Percentiles rank a stretch among this genome's conserved stretches.
Evolutionary conservation across 2,888 invertebrate genomes (phyloP).

Genomic region (Caenorhabditis auriculariae): DNA sequence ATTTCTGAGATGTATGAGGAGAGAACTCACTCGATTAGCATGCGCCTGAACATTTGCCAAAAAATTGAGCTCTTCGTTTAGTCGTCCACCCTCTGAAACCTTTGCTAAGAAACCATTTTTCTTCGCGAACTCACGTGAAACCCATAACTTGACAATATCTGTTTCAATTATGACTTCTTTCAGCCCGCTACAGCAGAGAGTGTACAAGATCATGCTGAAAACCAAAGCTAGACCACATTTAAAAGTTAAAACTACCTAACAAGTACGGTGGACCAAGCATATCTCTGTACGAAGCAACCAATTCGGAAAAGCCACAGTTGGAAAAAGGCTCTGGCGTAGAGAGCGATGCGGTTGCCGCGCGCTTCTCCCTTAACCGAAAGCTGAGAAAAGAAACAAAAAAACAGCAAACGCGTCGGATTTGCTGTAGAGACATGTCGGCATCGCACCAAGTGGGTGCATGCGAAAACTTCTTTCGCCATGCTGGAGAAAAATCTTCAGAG

Average conservation of each 20-base stretch:
- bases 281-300: constrained; percentile 54
- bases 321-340: constrained; percentile 59
- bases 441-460: constrained; percentile 86
- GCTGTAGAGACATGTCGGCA: constrained; percentile 87
- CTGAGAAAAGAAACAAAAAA: background rate
- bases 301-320: constrained; percentile 50
- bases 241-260: constrained; percentile 11
- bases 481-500: constrained; percentile 52
- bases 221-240: background rate
- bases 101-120: background rate
- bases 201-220: constrained; percentile 36
- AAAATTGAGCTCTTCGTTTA: constrained; percentile 58
- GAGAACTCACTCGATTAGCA: constrained; percentile 5
- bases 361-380: constrained; percentile 50
- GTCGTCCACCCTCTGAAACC: constrained; percentile 56
- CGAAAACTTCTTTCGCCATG: constrained; percentile 65
- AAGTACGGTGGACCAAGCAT: constrained; percentile 34
- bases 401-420: constrained; percentile 85
- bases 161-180: constrained; percentile 91
- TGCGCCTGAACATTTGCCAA: constrained; percentile 20
- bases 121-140: constrained; percentile 76
- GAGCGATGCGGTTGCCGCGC: constrained; percentile 52
- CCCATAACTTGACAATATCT: constrained; percentile 91
- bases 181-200: constrained; percentile 83
- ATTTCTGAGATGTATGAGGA: too few relatives aligned